These are phyloP conservation scores for Penaeus indicus DNA, from an alignment of 1,140 invertebrate species.

Conservation along the genomic window DNA sequence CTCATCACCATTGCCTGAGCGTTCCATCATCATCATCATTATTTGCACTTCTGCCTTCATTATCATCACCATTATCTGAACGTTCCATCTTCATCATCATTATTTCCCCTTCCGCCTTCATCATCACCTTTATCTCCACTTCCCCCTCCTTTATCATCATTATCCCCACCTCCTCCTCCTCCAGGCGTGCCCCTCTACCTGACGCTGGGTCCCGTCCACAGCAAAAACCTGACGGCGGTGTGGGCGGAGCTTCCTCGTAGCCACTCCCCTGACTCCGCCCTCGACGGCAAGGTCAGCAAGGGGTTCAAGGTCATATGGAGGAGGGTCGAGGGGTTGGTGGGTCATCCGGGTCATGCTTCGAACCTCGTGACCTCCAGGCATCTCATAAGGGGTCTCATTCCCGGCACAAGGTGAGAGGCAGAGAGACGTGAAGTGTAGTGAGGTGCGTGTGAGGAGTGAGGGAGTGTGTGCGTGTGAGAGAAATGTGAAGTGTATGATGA, in stretches of 20 bases:
- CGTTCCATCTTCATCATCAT: too few relatives aligned
- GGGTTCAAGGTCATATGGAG: conserved; percentile 44
- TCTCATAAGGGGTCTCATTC: conserved; percentile 51
- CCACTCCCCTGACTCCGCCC: not conserved
- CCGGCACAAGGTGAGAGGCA: conserved; percentile 37
- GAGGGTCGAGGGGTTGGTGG: conserved; percentile 53
- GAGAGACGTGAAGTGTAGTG: too few relatives aligned
- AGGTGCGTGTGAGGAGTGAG: too few relatives aligned
- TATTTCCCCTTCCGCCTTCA: too few relatives aligned
- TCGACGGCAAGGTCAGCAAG: not conserved
- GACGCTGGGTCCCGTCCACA: conserved; percentile 43
- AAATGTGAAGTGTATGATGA: too few relatives aligned
- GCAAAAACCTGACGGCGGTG: conserved; percentile 47
- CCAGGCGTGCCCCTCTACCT: conserved; percentile 46
- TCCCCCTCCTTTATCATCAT: too few relatives aligned
- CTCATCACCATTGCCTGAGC: too few relatives aligned
- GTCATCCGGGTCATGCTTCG: conserved; percentile 54
- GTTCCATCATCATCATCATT: too few relatives aligned
- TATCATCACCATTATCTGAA: too few relatives aligned
- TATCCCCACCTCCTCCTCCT: not conserved
- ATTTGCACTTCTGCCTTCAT: too few relatives aligned
- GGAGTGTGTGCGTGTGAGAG: too few relatives aligned
- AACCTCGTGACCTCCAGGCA: conserved; percentile 45
- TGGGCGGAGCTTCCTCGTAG: conserved; percentile 15
- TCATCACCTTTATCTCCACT: too few relatives aligned